A percentile compares a stretch with the other conserved stretches of the same genome.
phyloP scores from a whole-genome alignment of 2,888 invertebrate genomes.

The Oegoconia quadripuncta region DNA sequence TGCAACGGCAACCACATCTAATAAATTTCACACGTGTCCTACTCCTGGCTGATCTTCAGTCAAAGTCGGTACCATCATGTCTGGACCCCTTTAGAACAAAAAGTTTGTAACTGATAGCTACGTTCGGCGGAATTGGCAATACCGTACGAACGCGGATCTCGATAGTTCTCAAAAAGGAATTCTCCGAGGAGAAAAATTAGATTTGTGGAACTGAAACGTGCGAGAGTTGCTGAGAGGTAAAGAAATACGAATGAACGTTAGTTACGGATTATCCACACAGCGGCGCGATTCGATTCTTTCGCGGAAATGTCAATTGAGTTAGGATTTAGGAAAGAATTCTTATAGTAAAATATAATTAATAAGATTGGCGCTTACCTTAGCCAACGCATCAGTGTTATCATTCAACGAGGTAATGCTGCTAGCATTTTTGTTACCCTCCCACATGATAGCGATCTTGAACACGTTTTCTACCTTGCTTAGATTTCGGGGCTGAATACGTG shows the following conservation, averaged over 20 bases:
- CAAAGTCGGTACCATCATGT: neutral
- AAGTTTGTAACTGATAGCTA: conserved; percentile 35
- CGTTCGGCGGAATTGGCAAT: conserved; percentile 59
- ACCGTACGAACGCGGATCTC: conserved; percentile 43
- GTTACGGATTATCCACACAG: neutral
- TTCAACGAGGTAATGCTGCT: too few species aligned
- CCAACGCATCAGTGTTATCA: too few species aligned
- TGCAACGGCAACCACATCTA: too few species aligned
- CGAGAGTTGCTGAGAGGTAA: conserved; percentile 16
- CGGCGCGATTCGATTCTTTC: neutral
- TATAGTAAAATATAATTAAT: too few species aligned
- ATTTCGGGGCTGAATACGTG: too few species aligned
- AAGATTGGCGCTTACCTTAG: too few species aligned
- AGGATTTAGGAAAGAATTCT: too few species aligned
- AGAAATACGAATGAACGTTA: conserved; percentile 12
- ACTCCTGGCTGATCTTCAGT: too few species aligned
- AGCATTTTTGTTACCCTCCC: too few species aligned
- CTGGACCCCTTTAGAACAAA: conserved; percentile 23
- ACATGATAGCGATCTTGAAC: too few species aligned
- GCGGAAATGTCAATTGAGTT: neutral
- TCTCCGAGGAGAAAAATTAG: conserved; percentile 63
- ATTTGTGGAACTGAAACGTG: conserved; percentile 72
- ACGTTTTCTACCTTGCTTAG: too few species aligned
- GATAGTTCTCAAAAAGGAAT: conserved; percentile 68
- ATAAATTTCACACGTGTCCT: too few species aligned